Evolutionary conservation across 1,140 invertebrate genomes (phyloP).

Genomic region (Megalopta genalis): DNA sequence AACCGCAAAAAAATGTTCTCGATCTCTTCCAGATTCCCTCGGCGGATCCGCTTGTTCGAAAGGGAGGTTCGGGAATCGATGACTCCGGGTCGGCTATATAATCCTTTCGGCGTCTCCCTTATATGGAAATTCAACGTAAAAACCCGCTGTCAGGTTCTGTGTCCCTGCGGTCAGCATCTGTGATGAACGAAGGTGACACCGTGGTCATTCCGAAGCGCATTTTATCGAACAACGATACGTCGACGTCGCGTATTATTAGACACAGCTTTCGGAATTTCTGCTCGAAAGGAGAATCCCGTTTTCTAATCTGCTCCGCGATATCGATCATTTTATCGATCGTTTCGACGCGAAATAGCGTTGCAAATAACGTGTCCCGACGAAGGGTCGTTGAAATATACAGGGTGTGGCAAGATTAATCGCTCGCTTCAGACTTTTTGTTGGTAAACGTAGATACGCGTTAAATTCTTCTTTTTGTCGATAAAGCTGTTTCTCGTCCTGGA

Average conservation of each 20-base stretch:
- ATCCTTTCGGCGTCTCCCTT: conserved; percentile 61
- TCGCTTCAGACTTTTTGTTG: too few species aligned
- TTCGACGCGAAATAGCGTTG: too few species aligned
- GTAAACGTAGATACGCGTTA: too few species aligned
- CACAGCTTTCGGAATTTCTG: too few species aligned
- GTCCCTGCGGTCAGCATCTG: conserved; percentile 60
- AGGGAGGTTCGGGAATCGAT: conserved; percentile 57
- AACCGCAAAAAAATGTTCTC: conserved; percentile 20
- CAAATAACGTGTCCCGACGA: too few species aligned
- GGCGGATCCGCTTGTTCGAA: conserved; percentile 57
- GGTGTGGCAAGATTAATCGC: neutral
- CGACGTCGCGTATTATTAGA: neutral
- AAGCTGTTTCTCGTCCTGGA: too few species aligned
- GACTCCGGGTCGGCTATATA: conserved; percentile 45
- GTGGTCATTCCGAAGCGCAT: neutral
- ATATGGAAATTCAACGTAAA: conserved; percentile 71
- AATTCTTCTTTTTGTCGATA: too few species aligned
- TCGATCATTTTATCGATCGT: too few species aligned
- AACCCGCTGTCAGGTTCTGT: conserved; percentile 67
- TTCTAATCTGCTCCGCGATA: too few species aligned
- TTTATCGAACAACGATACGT: neutral
- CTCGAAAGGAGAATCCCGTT: too few species aligned
- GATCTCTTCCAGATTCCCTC: conserved; percentile 61
- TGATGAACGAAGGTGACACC: conserved; percentile 50
- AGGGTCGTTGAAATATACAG: neutral